Evolutionary conservation across 2,888 invertebrate species (phyloP).

Genomic region (Drosophila koepferae): DNA sequence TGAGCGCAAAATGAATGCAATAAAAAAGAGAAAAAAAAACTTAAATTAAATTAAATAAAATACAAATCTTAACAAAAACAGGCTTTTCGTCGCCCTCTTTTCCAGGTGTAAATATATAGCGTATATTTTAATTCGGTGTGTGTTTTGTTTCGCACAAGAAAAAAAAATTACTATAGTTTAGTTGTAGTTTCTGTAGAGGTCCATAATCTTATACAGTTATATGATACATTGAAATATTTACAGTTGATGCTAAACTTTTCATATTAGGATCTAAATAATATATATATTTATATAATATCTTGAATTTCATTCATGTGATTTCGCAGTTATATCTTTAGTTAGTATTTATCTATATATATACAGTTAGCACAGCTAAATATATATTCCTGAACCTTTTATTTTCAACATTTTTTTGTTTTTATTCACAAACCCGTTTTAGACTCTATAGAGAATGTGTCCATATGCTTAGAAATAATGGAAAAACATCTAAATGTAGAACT

Average conservation of each 20-base stretch:
- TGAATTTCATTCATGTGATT: slow-evolving; percentile 59
- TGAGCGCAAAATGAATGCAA: slow-evolving; percentile 9
- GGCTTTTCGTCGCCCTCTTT: slow-evolving; percentile 7
- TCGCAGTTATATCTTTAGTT: slow-evolving; percentile 12
- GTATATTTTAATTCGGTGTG: slow-evolving; percentile 34
- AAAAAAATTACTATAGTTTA: slow-evolving; percentile 53
- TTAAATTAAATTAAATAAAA: slow-evolving; percentile 14
- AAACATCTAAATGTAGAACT: slow-evolving; percentile 8
- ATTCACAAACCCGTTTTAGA: slow-evolving; percentile 17
- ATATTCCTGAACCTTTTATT: slow-evolving; percentile 73
- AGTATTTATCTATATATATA: slow-evolving; percentile 1
- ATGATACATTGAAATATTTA: slow-evolving; percentile 55
- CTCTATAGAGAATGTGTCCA: slow-evolving; percentile 31
- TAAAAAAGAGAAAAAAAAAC: background rate
- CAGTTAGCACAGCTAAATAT: slow-evolving; percentile 73
- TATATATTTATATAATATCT: slow-evolving; percentile 15
- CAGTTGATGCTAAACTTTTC: slow-evolving; percentile 30
- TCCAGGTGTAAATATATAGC: slow-evolving; percentile 31
- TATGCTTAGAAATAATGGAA: slow-evolving; percentile 30
- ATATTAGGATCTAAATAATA: slow-evolving; percentile 1
- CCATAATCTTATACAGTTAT: slow-evolving; percentile 34
- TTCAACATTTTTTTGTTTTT: background rate
- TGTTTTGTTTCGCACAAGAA: slow-evolving; percentile 63
- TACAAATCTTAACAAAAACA: slow-evolving; percentile 32
- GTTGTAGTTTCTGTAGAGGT: slow-evolving; percentile 31